These are phyloP conservation scores for Carettochelys insculpta DNA, from an alignment of 2,113 vertebrate species.

Conservation along the genomic window DNA sequence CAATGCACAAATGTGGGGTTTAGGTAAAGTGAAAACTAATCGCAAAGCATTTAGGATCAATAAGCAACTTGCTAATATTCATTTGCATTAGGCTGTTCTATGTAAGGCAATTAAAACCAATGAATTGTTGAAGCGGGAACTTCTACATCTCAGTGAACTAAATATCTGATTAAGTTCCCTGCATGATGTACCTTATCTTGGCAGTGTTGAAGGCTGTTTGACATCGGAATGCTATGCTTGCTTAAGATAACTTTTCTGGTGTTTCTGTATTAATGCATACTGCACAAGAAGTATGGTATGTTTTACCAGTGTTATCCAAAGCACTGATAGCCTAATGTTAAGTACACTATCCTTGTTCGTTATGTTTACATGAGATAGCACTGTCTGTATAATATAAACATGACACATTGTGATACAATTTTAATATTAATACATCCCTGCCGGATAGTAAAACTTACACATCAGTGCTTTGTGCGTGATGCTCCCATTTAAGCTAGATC, in stretches of 20 bases:
- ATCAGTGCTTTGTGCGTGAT: background rate
- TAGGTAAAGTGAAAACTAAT: background rate
- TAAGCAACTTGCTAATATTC: background rate
- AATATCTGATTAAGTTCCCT: background rate
- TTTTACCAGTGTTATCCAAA: conserved; percentile 9
- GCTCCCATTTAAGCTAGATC: background rate
- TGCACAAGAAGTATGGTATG: background rate
- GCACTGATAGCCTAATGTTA: conserved; percentile 3
- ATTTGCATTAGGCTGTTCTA: background rate
- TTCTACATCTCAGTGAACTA: background rate
- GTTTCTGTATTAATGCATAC: background rate
- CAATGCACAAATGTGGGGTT: background rate
- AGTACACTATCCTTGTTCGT: background rate
- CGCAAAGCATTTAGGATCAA: background rate
- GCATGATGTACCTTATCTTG: background rate
- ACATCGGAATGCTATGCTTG: background rate
- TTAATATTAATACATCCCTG: conserved; percentile 1
- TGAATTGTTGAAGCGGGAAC: background rate
- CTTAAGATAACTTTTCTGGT: background rate
- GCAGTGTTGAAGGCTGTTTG: background rate
- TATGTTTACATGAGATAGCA: background rate
- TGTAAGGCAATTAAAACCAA: conserved; percentile 6
- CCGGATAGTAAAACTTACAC: background rate
- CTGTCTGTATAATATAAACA: background rate
- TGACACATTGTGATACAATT: background rate